A percentile compares a stretch with the other conserved stretches of the same genome.
These are phyloP conservation scores for Daphoenositta chrysoptera DNA, from an alignment of 2,113 vertebrate genomes.

Conservation along the genomic window DNA sequence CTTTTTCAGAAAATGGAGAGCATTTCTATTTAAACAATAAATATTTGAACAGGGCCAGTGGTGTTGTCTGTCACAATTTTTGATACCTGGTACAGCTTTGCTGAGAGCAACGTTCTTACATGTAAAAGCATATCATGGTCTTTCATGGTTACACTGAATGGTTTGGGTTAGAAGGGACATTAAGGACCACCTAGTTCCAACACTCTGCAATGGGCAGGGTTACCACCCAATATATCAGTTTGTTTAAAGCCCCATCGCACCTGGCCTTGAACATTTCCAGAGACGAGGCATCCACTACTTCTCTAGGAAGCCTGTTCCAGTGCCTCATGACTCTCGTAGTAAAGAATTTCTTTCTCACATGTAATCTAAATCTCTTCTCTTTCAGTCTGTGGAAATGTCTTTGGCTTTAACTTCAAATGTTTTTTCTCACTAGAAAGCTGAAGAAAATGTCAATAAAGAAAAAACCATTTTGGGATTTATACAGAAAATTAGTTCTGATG, in stretches of 20 bases:
- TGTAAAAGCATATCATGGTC: neutral
- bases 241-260: neutral
- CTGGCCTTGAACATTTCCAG: neutral
- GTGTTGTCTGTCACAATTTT: neutral
- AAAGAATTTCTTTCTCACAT: neutral
- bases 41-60: neutral
- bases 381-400: neutral
- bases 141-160: fast-evolving
- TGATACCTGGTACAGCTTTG: neutral
- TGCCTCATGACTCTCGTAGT: fast-evolving
- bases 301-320: neutral
- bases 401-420: neutral
- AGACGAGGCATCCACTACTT: neutral
- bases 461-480: neutral
- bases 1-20: neutral
- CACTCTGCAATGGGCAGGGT: no score
- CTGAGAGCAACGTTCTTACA: neutral
- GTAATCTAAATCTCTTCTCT: neutral
- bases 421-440: neutral
- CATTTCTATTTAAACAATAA: neutral
- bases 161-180: neutral
- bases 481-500: neutral
- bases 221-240: neutral
- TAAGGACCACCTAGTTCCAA: neutral
- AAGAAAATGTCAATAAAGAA: neutral